Evolutionary conservation across 2,888 invertebrate genomes (phyloP).

Genomic region (Eristalis tenax): DNA sequence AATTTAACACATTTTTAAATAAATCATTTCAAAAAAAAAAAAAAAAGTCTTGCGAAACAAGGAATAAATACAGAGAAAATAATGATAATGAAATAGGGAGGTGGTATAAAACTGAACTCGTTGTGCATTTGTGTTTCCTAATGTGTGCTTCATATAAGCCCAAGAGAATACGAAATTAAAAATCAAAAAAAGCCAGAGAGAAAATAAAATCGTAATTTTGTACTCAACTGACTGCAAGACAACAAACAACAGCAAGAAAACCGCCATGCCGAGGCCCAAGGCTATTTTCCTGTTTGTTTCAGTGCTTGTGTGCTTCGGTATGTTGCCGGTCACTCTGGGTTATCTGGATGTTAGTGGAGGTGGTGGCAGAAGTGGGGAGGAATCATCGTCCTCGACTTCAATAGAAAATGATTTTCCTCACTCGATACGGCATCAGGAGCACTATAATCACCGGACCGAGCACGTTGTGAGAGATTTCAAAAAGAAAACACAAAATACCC

Average conservation of each 20-base stretch:
- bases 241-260: constrained; percentile 49
- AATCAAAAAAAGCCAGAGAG: constrained; percentile 32
- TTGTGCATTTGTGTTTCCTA: constrained; percentile 34
- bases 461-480: constrained; percentile 73
- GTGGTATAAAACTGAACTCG: constrained; percentile 41
- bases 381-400: constrained; percentile 39
- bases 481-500: constrained; percentile 33
- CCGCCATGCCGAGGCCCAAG: constrained; percentile 58
- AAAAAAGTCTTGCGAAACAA: constrained; percentile 28
- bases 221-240: constrained; percentile 51
- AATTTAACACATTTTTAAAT: constrained; percentile 9
- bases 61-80: constrained; percentile 19
- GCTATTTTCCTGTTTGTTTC: constrained; percentile 53
- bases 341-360: constrained; percentile 60
- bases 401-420: constrained; percentile 71
- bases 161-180: constrained; percentile 34
- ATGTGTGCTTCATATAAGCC: constrained; percentile 36
- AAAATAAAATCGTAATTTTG: constrained; percentile 52
- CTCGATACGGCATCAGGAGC: constrained; percentile 76
- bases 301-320: constrained; percentile 55
- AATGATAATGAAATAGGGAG: constrained; percentile 43
- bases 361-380: constrained; percentile 50
- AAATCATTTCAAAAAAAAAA: not conserved
- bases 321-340: constrained; percentile 60
- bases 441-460: constrained; percentile 75